phyloP scores from a whole-genome alignment of 1,140 invertebrate genomes.

The Meloidogyne hapla region DNA sequence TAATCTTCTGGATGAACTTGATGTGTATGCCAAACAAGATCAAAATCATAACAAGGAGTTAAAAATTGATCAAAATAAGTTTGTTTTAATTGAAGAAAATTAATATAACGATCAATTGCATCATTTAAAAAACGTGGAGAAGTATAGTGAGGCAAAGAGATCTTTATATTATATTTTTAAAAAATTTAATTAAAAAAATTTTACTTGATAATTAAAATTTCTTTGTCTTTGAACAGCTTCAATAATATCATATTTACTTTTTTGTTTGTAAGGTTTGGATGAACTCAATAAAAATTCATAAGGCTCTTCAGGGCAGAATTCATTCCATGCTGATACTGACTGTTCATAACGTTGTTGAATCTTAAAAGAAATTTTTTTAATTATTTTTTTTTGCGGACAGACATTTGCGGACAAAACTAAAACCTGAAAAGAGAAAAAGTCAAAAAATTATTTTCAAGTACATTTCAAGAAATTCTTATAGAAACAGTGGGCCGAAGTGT shows the following conservation, averaged over 20 bases:
- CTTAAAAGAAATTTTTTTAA: slow-evolving; percentile 27
- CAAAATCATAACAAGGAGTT: slow-evolving; percentile 68
- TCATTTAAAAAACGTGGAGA: slow-evolving; percentile 65
- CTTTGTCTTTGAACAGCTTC: slow-evolving; percentile 65
- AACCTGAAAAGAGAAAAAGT: too few relatives aligned
- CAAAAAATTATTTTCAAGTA: too few relatives aligned
- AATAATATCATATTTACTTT: slow-evolving; percentile 64
- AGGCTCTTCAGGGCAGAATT: slow-evolving; percentile 59
- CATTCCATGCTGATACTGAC: slow-evolving; percentile 61
- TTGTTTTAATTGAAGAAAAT: slow-evolving; percentile 66
- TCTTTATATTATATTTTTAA: slow-evolving; percentile 39
- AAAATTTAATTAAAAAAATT: slow-evolving; percentile 54
- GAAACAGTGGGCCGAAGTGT: too few relatives aligned
- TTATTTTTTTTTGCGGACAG: too few relatives aligned
- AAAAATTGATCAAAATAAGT: slow-evolving; percentile 65
- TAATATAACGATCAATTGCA: slow-evolving; percentile 66
- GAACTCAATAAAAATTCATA: slow-evolving; percentile 53
- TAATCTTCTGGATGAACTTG: slow-evolving; percentile 50
- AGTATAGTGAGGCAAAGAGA: slow-evolving; percentile 67
- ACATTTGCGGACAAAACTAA: neutral
- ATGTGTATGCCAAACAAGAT: slow-evolving; percentile 68
- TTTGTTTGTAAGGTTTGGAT: slow-evolving; percentile 47
- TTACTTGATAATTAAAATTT: slow-evolving; percentile 66
- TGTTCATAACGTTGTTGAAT: slow-evolving; percentile 63
- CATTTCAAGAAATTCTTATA: too few relatives aligned